Evolutionary conservation across 2,888 invertebrate genomes (phyloP).

Genomic region (Emmelina monodactyla): DNA sequence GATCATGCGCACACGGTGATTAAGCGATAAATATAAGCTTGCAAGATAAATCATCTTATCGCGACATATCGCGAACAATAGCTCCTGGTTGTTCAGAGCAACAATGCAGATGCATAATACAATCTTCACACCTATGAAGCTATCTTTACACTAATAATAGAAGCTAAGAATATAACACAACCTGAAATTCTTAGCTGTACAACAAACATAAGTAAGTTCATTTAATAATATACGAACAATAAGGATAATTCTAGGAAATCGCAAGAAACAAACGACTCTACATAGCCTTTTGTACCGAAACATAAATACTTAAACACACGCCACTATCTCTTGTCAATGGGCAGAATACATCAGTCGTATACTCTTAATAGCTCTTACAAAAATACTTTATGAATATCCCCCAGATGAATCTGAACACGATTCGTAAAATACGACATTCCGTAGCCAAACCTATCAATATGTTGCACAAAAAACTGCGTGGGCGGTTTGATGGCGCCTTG

Average conservation of each 20-base stretch:
- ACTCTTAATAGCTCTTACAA: constrained; percentile 49
- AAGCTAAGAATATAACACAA: neutral
- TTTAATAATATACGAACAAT: constrained; percentile 6
- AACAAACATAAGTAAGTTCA: constrained; percentile 1
- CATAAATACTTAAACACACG: constrained; percentile 36
- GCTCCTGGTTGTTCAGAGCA: constrained; percentile 31
- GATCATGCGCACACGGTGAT: constrained; percentile 46
- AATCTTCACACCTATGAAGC: neutral
- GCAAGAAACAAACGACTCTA: constrained; percentile 29
- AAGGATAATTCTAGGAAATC: constrained; percentile 23
- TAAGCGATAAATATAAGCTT: constrained; percentile 53
- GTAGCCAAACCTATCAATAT: constrained; percentile 34
- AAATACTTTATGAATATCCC: constrained; percentile 47
- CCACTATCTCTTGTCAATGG: constrained; percentile 47
- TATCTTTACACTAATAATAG: neutral
- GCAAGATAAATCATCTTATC: constrained; percentile 52
- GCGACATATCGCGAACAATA: constrained; percentile 54
- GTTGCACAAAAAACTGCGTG: constrained; percentile 27
- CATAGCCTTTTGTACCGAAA: constrained; percentile 29
- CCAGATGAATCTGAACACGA: constrained; percentile 59
- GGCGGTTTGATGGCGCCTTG: constrained; percentile 43
- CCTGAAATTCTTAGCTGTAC: neutral
- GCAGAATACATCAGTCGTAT: constrained; percentile 42
- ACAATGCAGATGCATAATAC: constrained; percentile 12
- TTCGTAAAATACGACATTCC: constrained; percentile 52